Conservation (phyloP, 2,888 invertebrate genomes). For the Panopea generosa region DNA sequence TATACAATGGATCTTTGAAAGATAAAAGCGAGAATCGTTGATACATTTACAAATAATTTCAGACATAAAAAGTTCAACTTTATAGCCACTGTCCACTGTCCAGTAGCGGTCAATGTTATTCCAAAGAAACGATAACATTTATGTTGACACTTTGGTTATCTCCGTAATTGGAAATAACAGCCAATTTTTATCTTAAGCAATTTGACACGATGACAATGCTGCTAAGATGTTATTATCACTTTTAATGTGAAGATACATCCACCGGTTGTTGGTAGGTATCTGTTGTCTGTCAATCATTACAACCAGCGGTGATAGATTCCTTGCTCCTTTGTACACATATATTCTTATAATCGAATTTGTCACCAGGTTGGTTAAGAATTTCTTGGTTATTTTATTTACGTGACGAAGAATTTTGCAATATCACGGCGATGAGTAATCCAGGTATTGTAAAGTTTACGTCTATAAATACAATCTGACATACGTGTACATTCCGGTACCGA, state of each 20-base stretch:
- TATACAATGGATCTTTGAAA: no score
- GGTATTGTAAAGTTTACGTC: no score
- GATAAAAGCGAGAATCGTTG: no score
- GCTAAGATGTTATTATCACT: slow-evolving; percentile 30
- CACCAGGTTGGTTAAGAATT: neutral
- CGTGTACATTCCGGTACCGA: no score
- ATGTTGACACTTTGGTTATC: slow-evolving; percentile 37
- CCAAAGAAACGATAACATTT: no score
- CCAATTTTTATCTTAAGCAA: slow-evolving; percentile 19
- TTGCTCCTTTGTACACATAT: slow-evolving; percentile 3
- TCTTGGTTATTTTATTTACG: no score
- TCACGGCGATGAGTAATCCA: neutral
- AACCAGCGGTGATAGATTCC: slow-evolving; percentile 11
- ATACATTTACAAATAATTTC: no score
- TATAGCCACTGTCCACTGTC: no score
- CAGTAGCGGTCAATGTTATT: no score
- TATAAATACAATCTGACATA: no score
- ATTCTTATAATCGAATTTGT: slow-evolving; percentile 21
- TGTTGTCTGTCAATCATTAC: slow-evolving; percentile 29
- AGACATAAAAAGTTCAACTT: no score
- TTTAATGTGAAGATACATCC: slow-evolving; percentile 26
- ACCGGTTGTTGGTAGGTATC: slow-evolving; percentile 34
- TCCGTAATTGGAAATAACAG: slow-evolving; percentile 40
- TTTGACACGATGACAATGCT: slow-evolving; percentile 49
- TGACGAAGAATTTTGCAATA: neutral